Conservation (phyloP, 2,113 vertebrate genomes). For the Salvator merianae region DNA sequence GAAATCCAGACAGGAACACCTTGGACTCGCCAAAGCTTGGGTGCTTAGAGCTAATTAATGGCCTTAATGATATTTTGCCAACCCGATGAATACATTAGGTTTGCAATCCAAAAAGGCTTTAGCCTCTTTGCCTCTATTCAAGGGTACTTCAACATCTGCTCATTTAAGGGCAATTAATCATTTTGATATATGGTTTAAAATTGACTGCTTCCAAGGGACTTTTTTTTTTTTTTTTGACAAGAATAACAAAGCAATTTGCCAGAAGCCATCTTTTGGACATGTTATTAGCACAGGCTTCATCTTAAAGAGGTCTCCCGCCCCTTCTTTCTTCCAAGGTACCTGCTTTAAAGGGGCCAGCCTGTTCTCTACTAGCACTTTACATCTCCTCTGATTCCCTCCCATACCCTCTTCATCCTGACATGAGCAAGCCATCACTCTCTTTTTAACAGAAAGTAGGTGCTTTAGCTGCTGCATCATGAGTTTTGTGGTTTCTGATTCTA, state of each 20-base stretch:
- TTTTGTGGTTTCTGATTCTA: slow-evolving; percentile 63
- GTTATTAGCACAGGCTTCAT: slow-evolving; percentile 90
- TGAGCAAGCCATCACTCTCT: slow-evolving; percentile 70
- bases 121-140: slow-evolving; percentile 81
- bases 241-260: slow-evolving; percentile 99
- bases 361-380: slow-evolving; percentile 42
- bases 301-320: slow-evolving; percentile 78
- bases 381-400: slow-evolving; percentile 67
- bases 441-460: slow-evolving; percentile 77
- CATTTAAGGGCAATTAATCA: slow-evolving; percentile 98
- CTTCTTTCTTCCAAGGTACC: slow-evolving; percentile 72
- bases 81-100: slow-evolving; percentile 88
- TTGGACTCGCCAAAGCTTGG: slow-evolving; percentile 68
- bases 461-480: slow-evolving; percentile 62
- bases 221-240: slow-evolving; percentile 85
- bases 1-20: slow-evolving; percentile 48
- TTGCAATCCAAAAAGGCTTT: slow-evolving; percentile 78
- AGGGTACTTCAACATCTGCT: slow-evolving; percentile 96
- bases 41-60: slow-evolving; percentile 90
- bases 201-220: slow-evolving; percentile 94
- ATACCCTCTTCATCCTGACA: slow-evolving; percentile 68
- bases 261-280: slow-evolving; percentile 93
- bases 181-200: slow-evolving; percentile 98
- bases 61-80: slow-evolving; percentile 84
- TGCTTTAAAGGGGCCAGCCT: slow-evolving; percentile 73